Conservation (phyloP, 2,888 invertebrate species). For the Clivina fossor region DNA sequence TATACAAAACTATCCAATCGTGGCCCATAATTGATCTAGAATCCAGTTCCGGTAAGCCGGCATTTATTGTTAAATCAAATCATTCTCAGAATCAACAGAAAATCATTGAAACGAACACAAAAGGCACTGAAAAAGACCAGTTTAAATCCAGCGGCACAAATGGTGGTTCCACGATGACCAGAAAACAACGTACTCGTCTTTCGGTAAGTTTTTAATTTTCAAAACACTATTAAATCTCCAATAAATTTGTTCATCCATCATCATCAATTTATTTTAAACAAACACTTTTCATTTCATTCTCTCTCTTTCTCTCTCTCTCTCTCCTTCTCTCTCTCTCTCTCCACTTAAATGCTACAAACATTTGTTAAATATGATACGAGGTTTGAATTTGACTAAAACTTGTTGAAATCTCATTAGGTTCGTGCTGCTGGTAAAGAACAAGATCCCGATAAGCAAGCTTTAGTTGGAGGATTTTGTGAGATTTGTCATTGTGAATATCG, state of each 20-base stretch:
- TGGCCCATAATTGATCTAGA: conserved; percentile 63
- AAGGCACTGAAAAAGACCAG: conserved; percentile 46
- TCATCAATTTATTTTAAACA: too few relatives aligned
- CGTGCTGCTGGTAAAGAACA: conserved; percentile 19
- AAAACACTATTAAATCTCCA: too few relatives aligned
- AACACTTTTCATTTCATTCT: too few relatives aligned
- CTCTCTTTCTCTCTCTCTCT: too few relatives aligned
- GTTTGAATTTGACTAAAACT: too few relatives aligned
- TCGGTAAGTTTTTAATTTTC: conserved; percentile 55
- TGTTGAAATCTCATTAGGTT: too few relatives aligned
- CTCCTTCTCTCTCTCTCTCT: too few relatives aligned
- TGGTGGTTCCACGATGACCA: conserved; percentile 57
- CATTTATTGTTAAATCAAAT: conserved; percentile 36
- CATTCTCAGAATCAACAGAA: conserved; percentile 45
- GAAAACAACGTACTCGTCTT: conserved; percentile 55
- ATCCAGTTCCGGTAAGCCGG: conserved; percentile 50
- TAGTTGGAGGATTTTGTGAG: conserved; percentile 68
- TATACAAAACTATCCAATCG: conserved; percentile 63
- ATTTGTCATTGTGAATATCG: conserved; percentile 76
- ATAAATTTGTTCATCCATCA: too few relatives aligned
- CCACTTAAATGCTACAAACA: too few relatives aligned
- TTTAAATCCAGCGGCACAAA: conserved; percentile 37
- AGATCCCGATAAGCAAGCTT: conserved; percentile 20
- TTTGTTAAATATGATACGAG: too few relatives aligned
- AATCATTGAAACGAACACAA: conserved; percentile 40